Evolutionary conservation across 2,888 invertebrate species (phyloP), one percentile per base, ranked within the genome.

Genomic region (Pogonocherus hispidulus): DNA sequence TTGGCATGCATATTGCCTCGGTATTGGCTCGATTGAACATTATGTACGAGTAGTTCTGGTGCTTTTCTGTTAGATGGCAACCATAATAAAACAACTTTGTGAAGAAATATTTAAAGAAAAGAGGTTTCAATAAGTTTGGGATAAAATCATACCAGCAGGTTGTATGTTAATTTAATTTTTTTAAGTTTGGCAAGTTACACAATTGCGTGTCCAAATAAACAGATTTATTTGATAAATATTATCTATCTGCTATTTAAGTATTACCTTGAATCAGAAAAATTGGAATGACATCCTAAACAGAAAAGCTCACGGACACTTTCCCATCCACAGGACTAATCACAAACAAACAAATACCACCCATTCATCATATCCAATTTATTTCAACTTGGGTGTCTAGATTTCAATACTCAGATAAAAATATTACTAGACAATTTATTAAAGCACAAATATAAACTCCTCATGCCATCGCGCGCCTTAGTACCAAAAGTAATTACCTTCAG

Each of bases 401-500:
- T 64, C 60, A 63, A 44, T 52, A 27, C 32, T 22, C 35, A 57
- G 69, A 71, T 71, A 68, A 71, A 71, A 69, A 69, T 59, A 52
- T 71, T 71, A 69, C 63, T 59, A 71, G 57, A 69, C 64, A 66
- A 67, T 71, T 71, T 71, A 71, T 68, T 57, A 63, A 51, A 62
- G 65, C 63, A 46, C 60, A 60, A 65, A 64, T 59, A 59, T 41
- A 64, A 47, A 32, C 54, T 63, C 44, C 47, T 32, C 55, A n/a
- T 59, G 27, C 47, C 47, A 23, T 27, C 35, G 20, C 22, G 18
- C 57, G 20, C 65, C 52, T 27, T 27, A 27, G 52, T 23, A 57
- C 60, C 20, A 68, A 70, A 71, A 66, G 56, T 65, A 73, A 73
- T 74, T 73, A 73, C 52, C 19, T 54, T 41, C 41, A 59, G 71